Conservation (phyloP, 2,888 invertebrate species). For the Pachliopta kotzebuea region DNA sequence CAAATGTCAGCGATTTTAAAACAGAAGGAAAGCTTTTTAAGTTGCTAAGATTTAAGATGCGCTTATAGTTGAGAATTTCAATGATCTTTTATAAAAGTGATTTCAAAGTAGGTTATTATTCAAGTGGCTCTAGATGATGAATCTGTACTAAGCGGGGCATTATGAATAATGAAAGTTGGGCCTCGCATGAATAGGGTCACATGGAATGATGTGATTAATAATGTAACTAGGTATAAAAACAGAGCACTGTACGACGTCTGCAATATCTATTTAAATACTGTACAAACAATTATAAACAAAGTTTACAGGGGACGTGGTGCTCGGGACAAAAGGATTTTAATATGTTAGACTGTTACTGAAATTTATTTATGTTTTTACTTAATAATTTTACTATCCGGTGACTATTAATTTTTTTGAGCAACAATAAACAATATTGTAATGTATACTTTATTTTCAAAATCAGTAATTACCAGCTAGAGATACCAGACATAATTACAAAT, state of each 20-base stretch:
- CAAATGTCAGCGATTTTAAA: slow-evolving; percentile 1
- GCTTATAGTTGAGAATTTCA: not conserved
- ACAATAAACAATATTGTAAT: too few relatives aligned
- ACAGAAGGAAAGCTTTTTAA: not conserved
- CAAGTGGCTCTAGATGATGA: slow-evolving; percentile 53
- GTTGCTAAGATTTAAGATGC: not conserved
- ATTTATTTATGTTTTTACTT: not conserved
- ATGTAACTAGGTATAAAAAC: slow-evolving; percentile 38
- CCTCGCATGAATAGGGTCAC: slow-evolving; percentile 75
- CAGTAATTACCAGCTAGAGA: too few relatives aligned
- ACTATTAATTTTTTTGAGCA: too few relatives aligned
- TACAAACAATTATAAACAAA: slow-evolving; percentile 3
- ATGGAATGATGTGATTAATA: slow-evolving; percentile 75
- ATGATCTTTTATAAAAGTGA: slow-evolving; percentile 14
- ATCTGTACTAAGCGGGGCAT: slow-evolving; percentile 70
- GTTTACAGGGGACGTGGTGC: not conserved
- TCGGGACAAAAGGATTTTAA: not conserved
- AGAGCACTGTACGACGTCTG: not conserved
- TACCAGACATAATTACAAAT: too few relatives aligned
- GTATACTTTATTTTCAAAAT: too few relatives aligned
- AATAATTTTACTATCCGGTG: not conserved
- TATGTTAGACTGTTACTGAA: not conserved
- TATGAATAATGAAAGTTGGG: slow-evolving; percentile 74
- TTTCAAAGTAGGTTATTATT: slow-evolving; percentile 44
- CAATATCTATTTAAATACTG: not conserved